A percentile compares a stretch with the other conserved stretches of the same genome.
phyloP scores from a whole-genome alignment of 2,797 vertebrate species.

The Thunnus albacares region DNA sequence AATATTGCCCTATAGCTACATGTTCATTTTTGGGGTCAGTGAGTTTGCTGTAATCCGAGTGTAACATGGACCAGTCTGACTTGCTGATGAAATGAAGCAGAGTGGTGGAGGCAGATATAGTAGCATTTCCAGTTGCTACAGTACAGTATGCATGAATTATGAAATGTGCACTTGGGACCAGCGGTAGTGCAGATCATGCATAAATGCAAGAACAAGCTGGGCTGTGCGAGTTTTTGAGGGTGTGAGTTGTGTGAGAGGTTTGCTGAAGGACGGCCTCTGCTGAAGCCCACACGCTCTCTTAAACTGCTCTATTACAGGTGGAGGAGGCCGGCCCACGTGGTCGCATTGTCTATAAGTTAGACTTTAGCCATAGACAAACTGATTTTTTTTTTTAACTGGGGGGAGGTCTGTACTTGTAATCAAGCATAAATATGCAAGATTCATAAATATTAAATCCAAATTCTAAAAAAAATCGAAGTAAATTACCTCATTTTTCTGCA shows the following conservation, averaged over 20 bases:
- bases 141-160: constrained; percentile 86
- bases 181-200: constrained; percentile 83
- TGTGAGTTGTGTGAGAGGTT: constrained; percentile 56
- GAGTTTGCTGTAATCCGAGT: constrained; percentile 52
- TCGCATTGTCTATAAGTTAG: constrained; percentile 10
- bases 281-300: constrained; percentile 46
- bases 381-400: background rate
- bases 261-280: constrained; percentile 56
- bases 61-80: constrained; percentile 40
- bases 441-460: constrained; percentile 31
- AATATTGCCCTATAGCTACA: background rate
- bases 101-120: constrained; percentile 72
- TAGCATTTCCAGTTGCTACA: constrained; percentile 79
- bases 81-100: constrained; percentile 63
- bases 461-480: background rate
- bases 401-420: constrained; percentile 5
- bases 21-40: constrained; percentile 23
- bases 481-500: constrained; percentile 11
- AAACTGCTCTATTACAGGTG: constrained; percentile 46
- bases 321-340: constrained; percentile 33
- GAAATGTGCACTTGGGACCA: constrained; percentile 79
- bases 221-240: constrained; percentile 70
- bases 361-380: background rate
- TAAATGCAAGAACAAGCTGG: constrained; percentile 83
- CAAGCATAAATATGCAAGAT: background rate